These are phyloP conservation scores for Dissostichus mawsoni DNA, from an alignment of 2,113 vertebrate species.

Conservation along the genomic window DNA sequence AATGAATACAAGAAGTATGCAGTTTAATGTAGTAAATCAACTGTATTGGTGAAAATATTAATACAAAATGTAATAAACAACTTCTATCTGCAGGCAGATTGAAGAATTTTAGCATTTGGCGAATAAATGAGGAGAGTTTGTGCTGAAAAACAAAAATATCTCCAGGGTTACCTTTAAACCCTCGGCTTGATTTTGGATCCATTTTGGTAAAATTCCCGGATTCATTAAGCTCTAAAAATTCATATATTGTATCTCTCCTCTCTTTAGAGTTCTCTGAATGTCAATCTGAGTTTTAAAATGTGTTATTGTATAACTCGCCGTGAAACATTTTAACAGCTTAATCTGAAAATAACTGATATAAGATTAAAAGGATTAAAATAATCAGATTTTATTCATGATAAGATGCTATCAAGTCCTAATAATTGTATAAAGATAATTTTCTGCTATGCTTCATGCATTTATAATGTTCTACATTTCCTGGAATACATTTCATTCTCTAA, in stretches of 20 bases:
- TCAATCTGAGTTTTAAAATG: background rate
- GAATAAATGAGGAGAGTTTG: background rate
- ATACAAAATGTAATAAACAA: background rate
- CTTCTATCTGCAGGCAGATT: background rate
- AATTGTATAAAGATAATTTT: background rate
- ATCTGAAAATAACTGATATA: background rate
- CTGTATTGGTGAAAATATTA: background rate
- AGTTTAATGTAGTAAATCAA: background rate
- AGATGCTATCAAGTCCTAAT: background rate
- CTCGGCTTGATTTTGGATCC: background rate
- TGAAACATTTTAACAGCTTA: background rate
- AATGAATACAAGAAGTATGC: background rate
- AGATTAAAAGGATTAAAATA: background rate
- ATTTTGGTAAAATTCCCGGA: conserved; percentile 6
- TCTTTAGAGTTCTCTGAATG: background rate
- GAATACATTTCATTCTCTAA: background rate
- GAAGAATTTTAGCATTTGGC: background rate
- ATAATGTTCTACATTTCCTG: background rate
- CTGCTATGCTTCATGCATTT: background rate
- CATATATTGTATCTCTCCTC: background rate
- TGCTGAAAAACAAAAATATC: background rate
- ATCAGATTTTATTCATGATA: background rate
- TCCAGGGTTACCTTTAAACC: conserved; percentile 6
- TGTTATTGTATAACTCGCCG: background rate
- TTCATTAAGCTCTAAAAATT: conserved; percentile 5